Evolutionary conservation across 2,797 vertebrate species (phyloP), one percentile per base, ranked within the genome.

Genomic region (Chelon labrosus): DNA sequence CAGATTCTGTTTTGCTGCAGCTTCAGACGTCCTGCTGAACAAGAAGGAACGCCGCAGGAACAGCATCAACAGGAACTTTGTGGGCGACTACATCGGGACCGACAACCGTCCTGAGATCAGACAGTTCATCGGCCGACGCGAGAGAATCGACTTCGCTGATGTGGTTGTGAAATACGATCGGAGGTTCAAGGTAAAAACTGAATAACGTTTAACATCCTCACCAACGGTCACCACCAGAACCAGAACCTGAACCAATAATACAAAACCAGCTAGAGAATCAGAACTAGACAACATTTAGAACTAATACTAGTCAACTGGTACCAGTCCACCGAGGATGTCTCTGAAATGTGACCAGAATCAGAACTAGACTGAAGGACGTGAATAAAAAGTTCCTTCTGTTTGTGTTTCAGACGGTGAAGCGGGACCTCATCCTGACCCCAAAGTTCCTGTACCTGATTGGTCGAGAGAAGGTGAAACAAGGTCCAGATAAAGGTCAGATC

Each of bases 51-150:
- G 96, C 0, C 77, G 96, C 19, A 92, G 78, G 12, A 96, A 96
- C 93, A 96, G 96, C 85, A 90, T 96, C 58, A 96, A 96, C 88
- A 91, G 96, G 41, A 96, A 96, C 87, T 96, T 96, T 27, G 79
- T 96, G 75, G 96, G 96, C 0, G 96, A 96, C 73, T 96, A 96
- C 85, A 91, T 96, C 0, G 96, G 96, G 1, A 92, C 91, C 0
- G 95, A 96, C 56, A 92, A 80, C 70, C 94, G 90, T 19, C 96
- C 96, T 0, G 96, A 96, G 86, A 89, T 96, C 71, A 77, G 95
- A 0, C 94, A 92, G 72, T 96, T 96, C 2, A 91, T 96, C 0
- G 95, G 95, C 10, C 95, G 95, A 17, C 73, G 95, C 31, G 96
- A 96, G 58, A 92, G 94, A 42, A 94, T 96, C 0, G 96, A 96